A percentile compares a stretch with the other conserved stretches of the same genome.
These are phyloP conservation scores for Mustela nigripes DNA, from an alignment of 2,113 vertebrate species.

Conservation along the genomic window DNA sequence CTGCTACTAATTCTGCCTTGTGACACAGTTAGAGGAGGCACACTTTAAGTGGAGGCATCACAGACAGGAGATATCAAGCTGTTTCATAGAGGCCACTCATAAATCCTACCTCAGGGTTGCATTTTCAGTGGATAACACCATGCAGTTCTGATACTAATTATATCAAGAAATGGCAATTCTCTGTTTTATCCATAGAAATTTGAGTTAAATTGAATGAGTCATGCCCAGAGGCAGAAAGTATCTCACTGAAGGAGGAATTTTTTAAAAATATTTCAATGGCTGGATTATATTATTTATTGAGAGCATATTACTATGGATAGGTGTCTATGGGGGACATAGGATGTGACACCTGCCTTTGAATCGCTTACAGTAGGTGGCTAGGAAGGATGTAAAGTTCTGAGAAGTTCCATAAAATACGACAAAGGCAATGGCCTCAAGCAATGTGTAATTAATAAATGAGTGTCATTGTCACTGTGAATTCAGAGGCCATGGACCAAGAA, in stretches of 20 bases:
- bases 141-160: background rate
- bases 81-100: background rate
- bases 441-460: background rate
- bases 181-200: background rate
- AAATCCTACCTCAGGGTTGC: background rate
- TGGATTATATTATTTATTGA: background rate
- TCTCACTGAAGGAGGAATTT: background rate
- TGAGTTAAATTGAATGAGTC: background rate
- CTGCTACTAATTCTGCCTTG: slow-evolving; percentile 82
- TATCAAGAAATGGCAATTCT: background rate
- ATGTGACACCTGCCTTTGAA: background rate
- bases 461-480: background rate
- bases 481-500: background rate
- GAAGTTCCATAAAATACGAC: background rate
- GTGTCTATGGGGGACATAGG: background rate
- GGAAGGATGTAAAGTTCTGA: background rate
- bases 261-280: background rate
- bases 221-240: background rate
- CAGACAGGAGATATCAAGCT: background rate
- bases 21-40: slow-evolving; percentile 17
- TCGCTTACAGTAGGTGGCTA: background rate
- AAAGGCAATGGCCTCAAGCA: background rate
- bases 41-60: background rate
- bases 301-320: background rate
- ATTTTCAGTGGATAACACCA: background rate